phyloP scores from a whole-genome alignment of 2,888 invertebrate genomes.

The Rhimphoctona megacephalus region DNA sequence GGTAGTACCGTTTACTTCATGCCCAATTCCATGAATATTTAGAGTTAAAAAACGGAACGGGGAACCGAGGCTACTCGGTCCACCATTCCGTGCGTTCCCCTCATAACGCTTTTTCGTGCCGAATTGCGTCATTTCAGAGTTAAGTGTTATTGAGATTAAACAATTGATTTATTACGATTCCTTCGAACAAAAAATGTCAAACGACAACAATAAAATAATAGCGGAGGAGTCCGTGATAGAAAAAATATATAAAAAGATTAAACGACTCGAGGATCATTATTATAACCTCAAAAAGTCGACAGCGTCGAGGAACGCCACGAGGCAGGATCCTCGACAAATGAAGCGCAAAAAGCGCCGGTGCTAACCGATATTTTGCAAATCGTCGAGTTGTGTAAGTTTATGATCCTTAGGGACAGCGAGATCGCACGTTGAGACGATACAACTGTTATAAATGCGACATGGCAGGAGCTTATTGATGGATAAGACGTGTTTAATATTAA shows the following conservation, averaged over 20 bases:
- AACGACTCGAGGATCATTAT: constrained; percentile 42
- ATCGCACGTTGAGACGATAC: constrained; percentile 42
- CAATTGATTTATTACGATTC: background rate
- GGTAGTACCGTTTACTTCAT: constrained; percentile 41
- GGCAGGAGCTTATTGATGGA: constrained; percentile 39
- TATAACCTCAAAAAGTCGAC: constrained; percentile 30
- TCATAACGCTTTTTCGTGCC: constrained; percentile 52
- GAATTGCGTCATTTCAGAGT: constrained; percentile 25
- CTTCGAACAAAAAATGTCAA: constrained; percentile 28
- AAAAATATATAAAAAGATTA: constrained; percentile 51
- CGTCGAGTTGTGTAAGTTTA: constrained; percentile 7
- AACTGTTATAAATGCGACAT: background rate
- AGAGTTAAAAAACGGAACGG: constrained; percentile 43
- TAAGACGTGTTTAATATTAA: constrained; percentile 52
- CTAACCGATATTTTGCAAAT: constrained; percentile 3
- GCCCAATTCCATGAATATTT: constrained; percentile 42
- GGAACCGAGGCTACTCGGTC: constrained; percentile 24
- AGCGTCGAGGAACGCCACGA: background rate
- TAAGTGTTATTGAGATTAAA: background rate
- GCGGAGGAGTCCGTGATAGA: constrained; percentile 33
- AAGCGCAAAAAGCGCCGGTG: background rate
- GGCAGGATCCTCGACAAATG: background rate
- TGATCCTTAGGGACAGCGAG: constrained; percentile 5
- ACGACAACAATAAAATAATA: constrained; percentile 14
- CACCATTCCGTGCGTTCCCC: constrained; percentile 33